phyloP scores from a whole-genome alignment of 2,888 invertebrate genomes.

The Limenitis camilla region DNA sequence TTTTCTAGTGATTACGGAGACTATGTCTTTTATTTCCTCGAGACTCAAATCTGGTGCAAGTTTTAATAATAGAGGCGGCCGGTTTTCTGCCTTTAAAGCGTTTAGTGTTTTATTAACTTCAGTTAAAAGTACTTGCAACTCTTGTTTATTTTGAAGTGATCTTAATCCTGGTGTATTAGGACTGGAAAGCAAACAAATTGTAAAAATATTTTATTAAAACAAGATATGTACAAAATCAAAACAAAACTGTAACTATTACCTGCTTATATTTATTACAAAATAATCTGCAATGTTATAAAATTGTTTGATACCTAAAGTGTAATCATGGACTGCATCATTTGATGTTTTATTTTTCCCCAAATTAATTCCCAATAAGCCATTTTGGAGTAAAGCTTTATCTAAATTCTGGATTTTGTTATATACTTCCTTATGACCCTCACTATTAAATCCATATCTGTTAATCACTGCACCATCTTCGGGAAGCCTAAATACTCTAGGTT shows the following conservation, averaged over 20 bases:
- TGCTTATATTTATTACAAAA: constrained; percentile 96
- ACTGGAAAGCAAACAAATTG: constrained; percentile 62
- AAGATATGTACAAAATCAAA: background rate
- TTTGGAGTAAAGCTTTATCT: constrained; percentile 67
- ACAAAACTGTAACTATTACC: constrained; percentile 47
- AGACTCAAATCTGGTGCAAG: constrained; percentile 91
- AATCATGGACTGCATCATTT: constrained; percentile 83
- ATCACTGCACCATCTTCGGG: constrained; percentile 90
- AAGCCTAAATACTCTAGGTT: constrained; percentile 94
- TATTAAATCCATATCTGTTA: constrained; percentile 94
- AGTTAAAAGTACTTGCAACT: constrained; percentile 80
- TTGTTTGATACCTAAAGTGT: constrained; percentile 85
- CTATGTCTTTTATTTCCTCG: constrained; percentile 86
- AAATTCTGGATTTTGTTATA: constrained; percentile 76
- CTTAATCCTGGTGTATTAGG: constrained; percentile 97
- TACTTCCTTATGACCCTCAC: constrained; percentile 90
- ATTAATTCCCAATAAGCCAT: constrained; percentile 90
- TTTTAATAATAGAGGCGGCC: constrained; percentile 91
- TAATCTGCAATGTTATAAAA: constrained; percentile 94
- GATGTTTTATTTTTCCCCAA: constrained; percentile 96
- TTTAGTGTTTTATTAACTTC: constrained; percentile 77
- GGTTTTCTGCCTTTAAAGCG: constrained; percentile 54
- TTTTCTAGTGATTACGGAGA: constrained; percentile 77
- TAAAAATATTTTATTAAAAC: background rate
- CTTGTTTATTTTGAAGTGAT: constrained; percentile 84